phyloP scores from a whole-genome alignment of 1,140 invertebrate genomes.

The Anastrepha ludens region DNA sequence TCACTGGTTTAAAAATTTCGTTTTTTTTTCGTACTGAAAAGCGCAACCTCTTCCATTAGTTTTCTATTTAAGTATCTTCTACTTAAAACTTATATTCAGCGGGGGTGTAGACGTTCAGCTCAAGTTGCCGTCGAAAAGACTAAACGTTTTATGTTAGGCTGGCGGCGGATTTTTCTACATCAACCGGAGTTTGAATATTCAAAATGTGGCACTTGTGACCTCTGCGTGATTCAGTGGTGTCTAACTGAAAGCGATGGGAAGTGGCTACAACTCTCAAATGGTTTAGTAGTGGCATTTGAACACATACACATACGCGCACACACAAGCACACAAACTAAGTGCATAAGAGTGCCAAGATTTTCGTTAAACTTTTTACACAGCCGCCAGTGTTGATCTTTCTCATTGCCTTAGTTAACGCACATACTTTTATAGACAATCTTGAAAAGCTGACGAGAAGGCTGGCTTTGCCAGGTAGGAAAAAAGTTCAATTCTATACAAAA shows the following conservation, averaged over 20 bases:
- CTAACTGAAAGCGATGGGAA: background rate
- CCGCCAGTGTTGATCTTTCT: slow-evolving; percentile 47
- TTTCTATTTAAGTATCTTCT: background rate
- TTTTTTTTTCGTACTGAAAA: background rate
- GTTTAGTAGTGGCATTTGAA: background rate
- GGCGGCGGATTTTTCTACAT: background rate
- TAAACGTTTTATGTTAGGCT: background rate
- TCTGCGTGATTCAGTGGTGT: background rate
- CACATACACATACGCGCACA: background rate
- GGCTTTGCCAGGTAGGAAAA: background rate
- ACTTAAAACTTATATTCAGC: background rate
- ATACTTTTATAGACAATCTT: slow-evolving; percentile 15
- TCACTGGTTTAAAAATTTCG: background rate
- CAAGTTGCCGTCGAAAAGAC: background rate
- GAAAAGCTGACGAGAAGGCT: background rate
- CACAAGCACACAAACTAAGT: background rate
- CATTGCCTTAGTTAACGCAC: slow-evolving; percentile 41
- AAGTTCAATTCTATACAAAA: too few relatives aligned
- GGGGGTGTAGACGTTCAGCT: background rate
- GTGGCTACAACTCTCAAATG: background rate
- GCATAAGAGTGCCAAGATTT: slow-evolving; percentile 29
- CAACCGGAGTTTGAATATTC: slow-evolving; percentile 43
- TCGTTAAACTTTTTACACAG: slow-evolving; percentile 30
- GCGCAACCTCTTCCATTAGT: background rate
- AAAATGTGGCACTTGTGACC: background rate